phyloP scores from a whole-genome alignment of 2,888 invertebrate species.

The Scaptomyza parva region DNA sequence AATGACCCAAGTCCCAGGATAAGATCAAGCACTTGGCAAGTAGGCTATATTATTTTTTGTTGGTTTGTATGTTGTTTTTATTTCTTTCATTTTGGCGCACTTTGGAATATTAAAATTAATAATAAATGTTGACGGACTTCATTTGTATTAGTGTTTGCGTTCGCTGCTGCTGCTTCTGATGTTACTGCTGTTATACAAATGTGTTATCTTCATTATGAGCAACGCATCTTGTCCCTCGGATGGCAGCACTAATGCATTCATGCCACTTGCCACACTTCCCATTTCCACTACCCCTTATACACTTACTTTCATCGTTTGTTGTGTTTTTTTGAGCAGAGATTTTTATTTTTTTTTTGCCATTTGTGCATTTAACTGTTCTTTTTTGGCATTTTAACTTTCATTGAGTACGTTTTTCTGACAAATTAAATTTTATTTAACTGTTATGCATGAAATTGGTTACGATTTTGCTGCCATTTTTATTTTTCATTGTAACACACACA shows the following conservation, averaged over 20 bases:
- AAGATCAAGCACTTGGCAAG: constrained; percentile 30
- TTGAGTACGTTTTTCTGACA: constrained; percentile 59
- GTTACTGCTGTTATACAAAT: constrained; percentile 31
- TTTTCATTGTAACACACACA: constrained; percentile 34
- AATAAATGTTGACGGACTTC: constrained; percentile 66
- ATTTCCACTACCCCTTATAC: background rate
- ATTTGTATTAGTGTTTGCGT: constrained; percentile 39
- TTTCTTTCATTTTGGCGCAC: constrained; percentile 34
- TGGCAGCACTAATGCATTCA: constrained; percentile 21
- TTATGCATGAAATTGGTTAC: constrained; percentile 69
- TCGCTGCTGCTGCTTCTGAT: constrained; percentile 16
- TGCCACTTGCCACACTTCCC: constrained; percentile 3
- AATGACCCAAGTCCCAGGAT: constrained; percentile 15
- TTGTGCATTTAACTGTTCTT: constrained; percentile 39
- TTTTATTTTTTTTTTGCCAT: constrained; percentile 45
- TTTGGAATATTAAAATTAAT: constrained; percentile 76
- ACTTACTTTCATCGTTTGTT: background rate
- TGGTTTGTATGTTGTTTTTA: constrained; percentile 18
- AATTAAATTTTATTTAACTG: constrained; percentile 79
- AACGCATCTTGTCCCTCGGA: constrained; percentile 27
- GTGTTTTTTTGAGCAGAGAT: background rate
- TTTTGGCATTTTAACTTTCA: constrained; percentile 35
- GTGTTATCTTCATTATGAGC: constrained; percentile 50
- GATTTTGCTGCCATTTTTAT: constrained; percentile 60
- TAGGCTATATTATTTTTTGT: constrained; percentile 9